A percentile compares a stretch with the other conserved stretches of the same genome.
Evolutionary conservation across 2,888 invertebrate species (phyloP).

Genomic region (Muscina levida): DNA sequence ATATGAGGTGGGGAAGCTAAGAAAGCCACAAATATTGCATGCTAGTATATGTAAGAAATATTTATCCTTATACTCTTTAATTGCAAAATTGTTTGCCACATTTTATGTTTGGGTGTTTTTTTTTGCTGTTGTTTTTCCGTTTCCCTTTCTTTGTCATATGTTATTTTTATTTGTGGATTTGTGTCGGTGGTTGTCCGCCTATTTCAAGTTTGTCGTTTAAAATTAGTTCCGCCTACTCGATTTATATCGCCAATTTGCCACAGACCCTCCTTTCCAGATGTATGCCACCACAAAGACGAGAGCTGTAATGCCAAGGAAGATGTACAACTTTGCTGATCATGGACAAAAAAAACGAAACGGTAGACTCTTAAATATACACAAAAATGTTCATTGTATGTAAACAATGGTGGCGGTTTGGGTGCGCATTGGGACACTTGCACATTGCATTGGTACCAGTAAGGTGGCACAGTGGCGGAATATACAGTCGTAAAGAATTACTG

Average conservation of each 20-base stretch:
- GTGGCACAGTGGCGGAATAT: not conserved
- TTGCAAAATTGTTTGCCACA: conserved; percentile 10
- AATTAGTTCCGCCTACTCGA: conserved; percentile 64
- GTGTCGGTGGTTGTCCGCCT: conserved; percentile 55
- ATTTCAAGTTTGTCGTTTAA: conserved; percentile 60
- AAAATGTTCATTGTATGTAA: conserved; percentile 28
- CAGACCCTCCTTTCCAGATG: conserved; percentile 1
- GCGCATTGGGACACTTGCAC: not conserved
- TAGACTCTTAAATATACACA: conserved; percentile 41
- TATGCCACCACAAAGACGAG: not conserved
- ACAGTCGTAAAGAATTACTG: too few species aligned
- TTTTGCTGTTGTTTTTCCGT: too few species aligned
- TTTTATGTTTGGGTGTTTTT: too few species aligned
- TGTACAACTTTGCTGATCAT: conserved; percentile 5
- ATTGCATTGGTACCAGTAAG: not conserved
- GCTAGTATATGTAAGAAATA: conserved; percentile 12
- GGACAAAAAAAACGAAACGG: conserved; percentile 34
- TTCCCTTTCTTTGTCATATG: conserved; percentile 9
- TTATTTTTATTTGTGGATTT: conserved; percentile 15
- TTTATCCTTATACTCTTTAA: not conserved
- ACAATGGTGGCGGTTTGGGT: conserved; percentile 8
- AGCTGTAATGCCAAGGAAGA: not conserved
- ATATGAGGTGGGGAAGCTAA: not conserved
- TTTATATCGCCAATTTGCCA: conserved; percentile 61
- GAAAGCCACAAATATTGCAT: conserved; percentile 17